These are phyloP conservation scores for Virgularia gustaviana DNA, from an alignment of 92 coral and sea anemone genomes.

Conservation along the genomic window DNA sequence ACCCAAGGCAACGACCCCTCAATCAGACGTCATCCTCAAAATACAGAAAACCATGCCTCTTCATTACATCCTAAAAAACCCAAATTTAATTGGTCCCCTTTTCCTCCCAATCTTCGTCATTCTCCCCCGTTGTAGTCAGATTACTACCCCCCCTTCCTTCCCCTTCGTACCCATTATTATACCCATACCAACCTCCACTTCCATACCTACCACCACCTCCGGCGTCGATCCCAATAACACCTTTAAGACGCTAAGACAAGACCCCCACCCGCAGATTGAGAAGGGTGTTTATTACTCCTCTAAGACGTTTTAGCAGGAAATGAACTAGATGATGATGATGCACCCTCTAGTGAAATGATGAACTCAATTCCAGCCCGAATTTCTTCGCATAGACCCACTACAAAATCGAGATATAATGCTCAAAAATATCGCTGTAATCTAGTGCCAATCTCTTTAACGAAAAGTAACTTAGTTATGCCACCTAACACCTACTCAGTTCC, in stretches of 20 bases:
- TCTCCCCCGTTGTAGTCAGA: not conserved
- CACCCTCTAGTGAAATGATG: too few relatives aligned
- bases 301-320: too few relatives aligned
- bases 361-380: too few relatives aligned
- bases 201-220: conserved; percentile 1
- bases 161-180: not conserved
- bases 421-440: too few relatives aligned
- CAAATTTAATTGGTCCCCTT: not conserved
- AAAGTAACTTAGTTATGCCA: too few relatives aligned
- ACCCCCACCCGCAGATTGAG: not conserved
- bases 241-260: not conserved
- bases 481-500: too few relatives aligned
- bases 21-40: not conserved
- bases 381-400: too few relatives aligned
- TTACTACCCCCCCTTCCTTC: not conserved
- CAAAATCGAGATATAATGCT: too few relatives aligned
- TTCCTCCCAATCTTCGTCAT: not conserved
- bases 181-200: not conserved
- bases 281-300: too few relatives aligned
- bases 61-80: not conserved
- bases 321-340: too few relatives aligned
- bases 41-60: not conserved
- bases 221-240: not conserved
- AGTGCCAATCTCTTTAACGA: too few relatives aligned
- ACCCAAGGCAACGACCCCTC: too few relatives aligned